Evolutionary conservation across 2,113 vertebrate genomes (phyloP), one percentile per base, ranked within the genome.

Genomic region (Microtus ochrogaster): DNA sequence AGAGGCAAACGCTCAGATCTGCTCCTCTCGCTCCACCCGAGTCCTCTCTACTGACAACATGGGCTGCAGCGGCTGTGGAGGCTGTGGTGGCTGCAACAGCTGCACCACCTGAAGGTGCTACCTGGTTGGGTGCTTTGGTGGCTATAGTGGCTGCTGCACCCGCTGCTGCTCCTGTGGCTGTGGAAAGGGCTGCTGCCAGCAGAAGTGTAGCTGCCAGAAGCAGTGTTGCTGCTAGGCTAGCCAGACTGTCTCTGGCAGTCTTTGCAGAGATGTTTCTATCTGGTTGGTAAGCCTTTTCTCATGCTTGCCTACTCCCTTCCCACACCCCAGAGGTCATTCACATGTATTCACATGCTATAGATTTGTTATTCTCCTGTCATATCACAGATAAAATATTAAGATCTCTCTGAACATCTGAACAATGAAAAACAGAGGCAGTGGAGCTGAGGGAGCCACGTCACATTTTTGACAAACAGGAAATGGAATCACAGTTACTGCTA

Each of bases 231-330:
- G 14, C 83, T 68, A 83, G 89, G 30, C 0, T 17, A 7, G 26
- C 0, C 0, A 0, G 1, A 28, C 0, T 2, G 26, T 3, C 76
- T 26, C 63, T 7, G 30, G 49, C 0, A 9, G 44, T 21, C 14
- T 11, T 30, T 26, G 28, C 65, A 41, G 28, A 13, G 21, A 33
- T 6, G 2, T 41, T 22, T 58, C 26, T 19, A 16, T 30, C 39
- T 12, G 81, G 52, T 41, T 4, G 68, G 79, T 30, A 33, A 55
- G 81, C 11, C 39, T 90, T 78, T 70, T 58, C 47, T 24, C n/a
- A 36, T 0, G 1, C 7, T 33, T 33, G 74, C 30, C 26, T 4
- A 0, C 30, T 85, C 91, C 68, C 30, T 21, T 19, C 30, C 26
- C 2, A 3, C 12, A 21, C 66, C 68, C 77, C 21, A 33, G 30